phyloP scores from a whole-genome alignment of 2,888 invertebrate genomes.

The Tryphoninae sp. region DNA sequence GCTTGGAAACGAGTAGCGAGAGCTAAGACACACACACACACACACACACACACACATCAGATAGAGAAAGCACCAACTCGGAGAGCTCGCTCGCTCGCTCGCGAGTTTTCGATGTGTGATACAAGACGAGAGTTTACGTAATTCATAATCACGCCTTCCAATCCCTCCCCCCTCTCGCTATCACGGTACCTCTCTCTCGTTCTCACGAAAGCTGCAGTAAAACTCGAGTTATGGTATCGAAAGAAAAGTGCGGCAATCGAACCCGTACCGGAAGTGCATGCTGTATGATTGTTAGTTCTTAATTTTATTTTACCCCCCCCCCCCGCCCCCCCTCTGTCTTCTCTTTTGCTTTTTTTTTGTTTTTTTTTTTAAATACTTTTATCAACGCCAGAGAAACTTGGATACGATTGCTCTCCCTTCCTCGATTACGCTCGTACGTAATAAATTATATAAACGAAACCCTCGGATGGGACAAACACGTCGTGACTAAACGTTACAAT shows the following conservation, averaged over 20 bases:
- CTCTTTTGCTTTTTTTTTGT: slow-evolving; percentile 9
- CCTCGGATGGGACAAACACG: background rate
- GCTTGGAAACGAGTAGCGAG: slow-evolving; percentile 44
- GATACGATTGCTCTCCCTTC: background rate
- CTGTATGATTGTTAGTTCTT: slow-evolving; percentile 13
- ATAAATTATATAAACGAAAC: background rate
- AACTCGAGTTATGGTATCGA: slow-evolving; percentile 39
- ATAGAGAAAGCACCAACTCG: slow-evolving; percentile 77
- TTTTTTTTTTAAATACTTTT: background rate
- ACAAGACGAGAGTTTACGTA: slow-evolving; percentile 74
- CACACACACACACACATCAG: slow-evolving; percentile 68
- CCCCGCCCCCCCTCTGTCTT: too few species aligned
- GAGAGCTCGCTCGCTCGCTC: slow-evolving; percentile 41
- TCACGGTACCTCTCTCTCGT: slow-evolving; percentile 16
- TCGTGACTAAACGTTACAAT: too few species aligned
- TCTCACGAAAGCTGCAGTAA: too few species aligned
- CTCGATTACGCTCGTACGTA: background rate
- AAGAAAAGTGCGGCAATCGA: slow-evolving; percentile 56
- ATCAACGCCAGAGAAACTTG: background rate
- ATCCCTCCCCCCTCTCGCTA: slow-evolving; percentile 42
- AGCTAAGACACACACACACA: slow-evolving; percentile 25
- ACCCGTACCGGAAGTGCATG: slow-evolving; percentile 56
- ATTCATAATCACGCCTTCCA: slow-evolving; percentile 73
- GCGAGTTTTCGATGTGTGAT: slow-evolving; percentile 66
- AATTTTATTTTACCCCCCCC: background rate